These are phyloP conservation scores for Cryptophagus acutangulus DNA, from an alignment of 2,888 invertebrate species.

Conservation along the genomic window DNA sequence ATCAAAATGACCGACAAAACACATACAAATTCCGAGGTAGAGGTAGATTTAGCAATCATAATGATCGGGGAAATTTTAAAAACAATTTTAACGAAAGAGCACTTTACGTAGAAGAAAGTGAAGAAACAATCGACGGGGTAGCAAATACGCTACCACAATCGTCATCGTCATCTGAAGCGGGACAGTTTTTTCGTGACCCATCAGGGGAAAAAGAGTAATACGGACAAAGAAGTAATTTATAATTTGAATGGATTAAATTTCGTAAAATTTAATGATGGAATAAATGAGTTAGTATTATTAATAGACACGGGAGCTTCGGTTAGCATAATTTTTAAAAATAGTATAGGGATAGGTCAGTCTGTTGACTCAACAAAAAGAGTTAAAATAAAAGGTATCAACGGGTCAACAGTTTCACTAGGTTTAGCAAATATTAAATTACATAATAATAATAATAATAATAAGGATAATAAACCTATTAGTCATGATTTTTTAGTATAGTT, in stretches of 20 bases:
- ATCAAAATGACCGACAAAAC: too few relatives aligned
- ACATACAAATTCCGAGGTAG: too few relatives aligned
- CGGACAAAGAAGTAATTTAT: slow-evolving; percentile 1
- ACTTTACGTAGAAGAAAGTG: too few relatives aligned
- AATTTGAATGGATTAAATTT: slow-evolving; percentile 10
- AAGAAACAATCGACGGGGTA: too few relatives aligned
- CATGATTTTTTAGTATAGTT: slow-evolving; percentile 10
- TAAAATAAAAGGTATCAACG: slow-evolving; percentile 10
- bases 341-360: slow-evolving; percentile 6
- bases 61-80: too few relatives aligned
- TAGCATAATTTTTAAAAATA: slow-evolving; percentile 8
- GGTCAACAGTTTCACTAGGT: slow-evolving; percentile 8
- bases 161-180: too few relatives aligned
- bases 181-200: too few relatives aligned
- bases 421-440: slow-evolving; percentile 10
- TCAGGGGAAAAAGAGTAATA: too few relatives aligned
- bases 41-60: too few relatives aligned
- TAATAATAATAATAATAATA: too few relatives aligned
- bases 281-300: slow-evolving; percentile 8
- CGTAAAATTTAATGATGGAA: slow-evolving; percentile 8
- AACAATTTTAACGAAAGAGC: too few relatives aligned
- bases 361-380: slow-evolving; percentile 7
- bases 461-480: slow-evolving; percentile 3
- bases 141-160: too few relatives aligned
- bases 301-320: slow-evolving; percentile 13